Evolutionary conservation across 2,113 vertebrate genomes (phyloP).

Genomic region (Ceratotherium simum): DNA sequence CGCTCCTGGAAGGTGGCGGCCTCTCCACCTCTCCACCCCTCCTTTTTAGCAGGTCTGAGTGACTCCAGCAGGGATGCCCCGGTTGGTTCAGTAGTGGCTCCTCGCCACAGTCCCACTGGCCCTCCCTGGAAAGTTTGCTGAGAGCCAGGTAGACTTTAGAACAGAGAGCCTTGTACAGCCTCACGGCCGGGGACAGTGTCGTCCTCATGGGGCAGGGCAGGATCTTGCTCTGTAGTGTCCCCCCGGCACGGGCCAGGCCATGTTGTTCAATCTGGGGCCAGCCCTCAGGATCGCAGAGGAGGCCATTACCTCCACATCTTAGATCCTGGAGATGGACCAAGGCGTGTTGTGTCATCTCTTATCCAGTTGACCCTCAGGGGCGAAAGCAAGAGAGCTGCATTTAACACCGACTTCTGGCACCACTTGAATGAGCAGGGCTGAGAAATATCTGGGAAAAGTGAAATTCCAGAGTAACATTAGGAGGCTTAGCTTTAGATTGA

Average conservation of each 20-base stretch:
- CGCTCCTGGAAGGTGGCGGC: not conserved
- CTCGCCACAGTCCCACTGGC: not conserved
- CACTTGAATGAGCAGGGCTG: slow-evolving; percentile 10
- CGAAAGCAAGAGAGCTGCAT: not conserved
- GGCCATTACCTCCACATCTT: not conserved
- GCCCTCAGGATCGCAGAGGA: not conserved
- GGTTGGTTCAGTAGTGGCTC: not conserved
- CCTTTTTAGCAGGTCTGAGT: not conserved
- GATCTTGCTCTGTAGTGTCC: not conserved
- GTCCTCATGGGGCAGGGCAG: not conserved
- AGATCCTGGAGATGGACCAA: slow-evolving; percentile 14
- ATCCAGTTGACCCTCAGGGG: slow-evolving; percentile 1
- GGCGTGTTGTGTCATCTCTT: slow-evolving; percentile 20
- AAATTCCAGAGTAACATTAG: slow-evolving; percentile 46
- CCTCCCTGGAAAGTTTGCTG: not conserved
- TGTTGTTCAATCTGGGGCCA: not conserved
- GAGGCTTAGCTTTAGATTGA: not conserved
- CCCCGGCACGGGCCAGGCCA: not conserved
- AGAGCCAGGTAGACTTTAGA: not conserved
- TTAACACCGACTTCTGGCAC: not conserved
- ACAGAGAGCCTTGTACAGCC: not conserved
- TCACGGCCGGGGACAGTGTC: not conserved
- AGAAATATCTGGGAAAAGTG: slow-evolving; percentile 46
- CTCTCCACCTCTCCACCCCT: rapidly evolving
- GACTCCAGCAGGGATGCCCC: not conserved